Percentiles rank a stretch among this genome's conserved stretches.
Evolutionary conservation across 2,888 invertebrate species (phyloP).

Genomic region (Acrocyrtus sp.): DNA sequence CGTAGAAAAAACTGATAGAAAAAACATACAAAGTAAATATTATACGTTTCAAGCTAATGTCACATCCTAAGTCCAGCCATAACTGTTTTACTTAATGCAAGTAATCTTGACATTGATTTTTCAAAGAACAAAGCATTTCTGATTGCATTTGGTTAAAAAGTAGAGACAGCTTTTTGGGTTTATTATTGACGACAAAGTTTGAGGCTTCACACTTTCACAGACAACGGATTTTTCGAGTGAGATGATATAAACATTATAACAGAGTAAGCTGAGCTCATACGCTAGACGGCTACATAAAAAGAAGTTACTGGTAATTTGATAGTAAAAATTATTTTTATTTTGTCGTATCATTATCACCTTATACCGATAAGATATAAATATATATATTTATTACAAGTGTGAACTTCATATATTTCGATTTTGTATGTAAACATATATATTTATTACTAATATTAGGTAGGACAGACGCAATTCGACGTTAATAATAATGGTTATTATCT

Average conservation of each 20-base stretch:
- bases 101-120: conserved; percentile 32
- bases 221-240: not conserved
- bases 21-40: no score
- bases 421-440: no score
- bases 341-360: conserved; percentile 24
- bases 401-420: no score
- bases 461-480: no score
- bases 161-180: conserved; percentile 3
- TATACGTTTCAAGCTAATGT: conserved; percentile 8
- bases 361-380: conserved; percentile 19
- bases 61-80: conserved; percentile 5
- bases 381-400: no score
- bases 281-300: not conserved
- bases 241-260: conserved; percentile 17
- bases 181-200: conserved; percentile 16
- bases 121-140: conserved; percentile 20
- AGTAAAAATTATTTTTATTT: not conserved
- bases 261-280: no score
- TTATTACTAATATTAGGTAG: no score
- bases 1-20: no score
- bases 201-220: conserved; percentile 9
- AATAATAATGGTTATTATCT: no score
- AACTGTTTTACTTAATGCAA: conserved; percentile 16
- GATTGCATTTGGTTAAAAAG: not conserved
- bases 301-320: not conserved